Percentiles rank a stretch among this genome's conserved stretches.
Conservation (phyloP, 2,113 vertebrate species). For the Solenodon paradoxus region DNA sequence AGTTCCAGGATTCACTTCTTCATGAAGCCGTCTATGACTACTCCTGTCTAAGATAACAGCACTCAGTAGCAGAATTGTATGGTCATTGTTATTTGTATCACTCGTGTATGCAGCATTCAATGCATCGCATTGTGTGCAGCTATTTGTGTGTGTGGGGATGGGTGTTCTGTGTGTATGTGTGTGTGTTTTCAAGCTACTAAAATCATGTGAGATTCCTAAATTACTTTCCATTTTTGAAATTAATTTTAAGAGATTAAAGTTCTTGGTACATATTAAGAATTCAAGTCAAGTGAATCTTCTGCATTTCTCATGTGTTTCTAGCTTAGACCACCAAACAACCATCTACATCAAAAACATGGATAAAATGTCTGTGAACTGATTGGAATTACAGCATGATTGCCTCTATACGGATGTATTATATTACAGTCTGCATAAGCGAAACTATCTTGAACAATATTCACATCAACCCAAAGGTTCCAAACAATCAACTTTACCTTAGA, state of each 20-base stretch:
- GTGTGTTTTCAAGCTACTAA: background rate
- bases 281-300: background rate
- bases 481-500: background rate
- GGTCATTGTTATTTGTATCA: background rate
- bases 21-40: background rate
- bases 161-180: too few species aligned
- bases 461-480: background rate
- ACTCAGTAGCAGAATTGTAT: background rate
- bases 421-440: slow-evolving; percentile 1
- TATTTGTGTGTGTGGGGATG: too few species aligned
- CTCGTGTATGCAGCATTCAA: background rate
- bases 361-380: background rate
- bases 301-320: background rate
- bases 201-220: background rate
- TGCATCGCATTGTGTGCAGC: background rate
- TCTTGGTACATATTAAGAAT: background rate
- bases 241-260: background rate
- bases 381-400: background rate
- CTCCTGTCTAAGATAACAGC: background rate
- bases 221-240: background rate
- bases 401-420: background rate
- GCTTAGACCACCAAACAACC: background rate
- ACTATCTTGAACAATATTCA: background rate
- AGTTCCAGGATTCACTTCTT: background rate
- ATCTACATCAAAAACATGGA: background rate